phyloP scores from a whole-genome alignment of 2,888 invertebrate species.

The Cheilosia variabilis region DNA sequence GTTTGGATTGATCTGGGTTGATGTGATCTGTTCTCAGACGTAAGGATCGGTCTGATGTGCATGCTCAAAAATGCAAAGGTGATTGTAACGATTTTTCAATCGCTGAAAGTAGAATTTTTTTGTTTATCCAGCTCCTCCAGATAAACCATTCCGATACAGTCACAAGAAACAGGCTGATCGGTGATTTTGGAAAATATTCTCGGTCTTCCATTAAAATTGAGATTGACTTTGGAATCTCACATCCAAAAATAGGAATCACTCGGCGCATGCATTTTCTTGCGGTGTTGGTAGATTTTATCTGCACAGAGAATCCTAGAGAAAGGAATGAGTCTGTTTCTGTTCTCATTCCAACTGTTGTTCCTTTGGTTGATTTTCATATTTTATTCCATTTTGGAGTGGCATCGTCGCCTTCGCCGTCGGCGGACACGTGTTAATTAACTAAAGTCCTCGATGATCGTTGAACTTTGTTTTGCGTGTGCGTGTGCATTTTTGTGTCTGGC shows the following conservation, averaged over 20 bases:
- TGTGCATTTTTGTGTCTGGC: conserved; percentile 8
- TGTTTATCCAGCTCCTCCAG: too few species aligned
- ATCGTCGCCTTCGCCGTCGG: conserved; percentile 60
- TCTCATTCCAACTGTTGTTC: conserved; percentile 29
- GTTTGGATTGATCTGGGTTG: conserved; percentile 32
- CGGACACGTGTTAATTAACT: conserved; percentile 77
- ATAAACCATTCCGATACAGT: background rate
- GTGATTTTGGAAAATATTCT: conserved; percentile 36
- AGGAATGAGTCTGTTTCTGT: background rate
- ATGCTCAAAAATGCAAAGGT: too few species aligned
- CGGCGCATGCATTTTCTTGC: conserved; percentile 42
- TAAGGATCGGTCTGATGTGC: too few species aligned
- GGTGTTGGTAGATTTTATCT: conserved; percentile 74
- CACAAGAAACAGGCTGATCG: conserved; percentile 3
- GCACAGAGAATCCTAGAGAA: conserved; percentile 57
- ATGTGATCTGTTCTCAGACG: conserved; percentile 48
- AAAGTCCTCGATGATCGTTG: conserved; percentile 75
- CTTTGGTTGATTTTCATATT: conserved; percentile 17
- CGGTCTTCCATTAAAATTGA: conserved; percentile 20
- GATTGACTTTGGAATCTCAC: conserved; percentile 43
- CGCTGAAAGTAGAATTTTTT: too few species aligned
- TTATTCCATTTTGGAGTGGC: conserved; percentile 57
- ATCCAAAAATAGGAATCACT: conserved; percentile 65
- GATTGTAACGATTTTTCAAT: too few species aligned
- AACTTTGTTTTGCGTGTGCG: conserved; percentile 62